Conservation (phyloP, 2,797 vertebrate genomes). For the Enteromius afrohamiltoni region DNA sequence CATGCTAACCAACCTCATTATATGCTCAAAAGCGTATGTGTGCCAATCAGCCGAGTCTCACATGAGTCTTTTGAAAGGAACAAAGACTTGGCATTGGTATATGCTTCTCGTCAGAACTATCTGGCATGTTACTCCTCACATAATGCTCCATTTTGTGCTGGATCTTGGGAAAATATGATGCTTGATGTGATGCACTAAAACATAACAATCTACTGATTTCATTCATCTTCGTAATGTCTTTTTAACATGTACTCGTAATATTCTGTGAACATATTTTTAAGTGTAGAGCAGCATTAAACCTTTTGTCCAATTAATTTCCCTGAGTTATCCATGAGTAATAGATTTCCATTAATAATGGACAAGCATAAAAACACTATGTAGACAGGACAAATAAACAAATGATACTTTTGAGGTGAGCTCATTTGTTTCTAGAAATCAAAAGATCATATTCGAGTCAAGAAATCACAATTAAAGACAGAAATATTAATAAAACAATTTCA, state of each 20-base stretch:
- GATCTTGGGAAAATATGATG: not conserved
- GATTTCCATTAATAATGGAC: not conserved
- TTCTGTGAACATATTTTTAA: not conserved
- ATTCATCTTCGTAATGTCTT: not conserved
- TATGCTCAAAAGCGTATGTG: constrained; percentile 38
- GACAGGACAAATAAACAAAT: not conserved
- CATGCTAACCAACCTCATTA: constrained; percentile 53
- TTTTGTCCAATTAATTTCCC: not conserved
- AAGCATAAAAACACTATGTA: not conserved
- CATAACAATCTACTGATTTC: not conserved
- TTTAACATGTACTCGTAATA: not conserved
- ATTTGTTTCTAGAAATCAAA: not conserved
- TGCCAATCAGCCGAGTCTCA: constrained; percentile 42
- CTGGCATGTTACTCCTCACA: not conserved
- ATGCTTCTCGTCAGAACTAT: constrained; percentile 25
- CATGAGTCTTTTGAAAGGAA: constrained; percentile 29
- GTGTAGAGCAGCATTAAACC: not conserved
- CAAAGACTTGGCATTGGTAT: constrained; percentile 37
- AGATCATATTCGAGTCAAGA: not conserved
- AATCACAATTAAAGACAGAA: not conserved
- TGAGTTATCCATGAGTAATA: not conserved
- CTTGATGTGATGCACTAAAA: not conserved
- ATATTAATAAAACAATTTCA: not conserved
- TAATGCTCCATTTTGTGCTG: not conserved
- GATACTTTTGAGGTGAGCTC: not conserved